Evolutionary conservation across 1,140 invertebrate species (phyloP), one percentile per base, ranked within the genome.

Genomic region (Sarcophaga bullata): DNA sequence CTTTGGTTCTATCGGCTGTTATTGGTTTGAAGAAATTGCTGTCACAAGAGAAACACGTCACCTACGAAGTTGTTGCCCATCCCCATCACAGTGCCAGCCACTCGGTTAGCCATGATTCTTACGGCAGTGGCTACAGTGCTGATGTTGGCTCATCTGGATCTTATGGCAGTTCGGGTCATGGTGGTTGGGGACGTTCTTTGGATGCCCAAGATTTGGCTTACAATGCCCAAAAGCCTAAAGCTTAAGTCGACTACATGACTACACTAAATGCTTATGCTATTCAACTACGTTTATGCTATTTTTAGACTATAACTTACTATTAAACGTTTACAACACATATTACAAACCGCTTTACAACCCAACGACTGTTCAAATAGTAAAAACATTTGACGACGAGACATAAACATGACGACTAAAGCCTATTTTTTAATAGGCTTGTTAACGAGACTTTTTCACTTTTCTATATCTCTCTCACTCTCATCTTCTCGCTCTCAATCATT

Each of bases 21-120:
- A 96, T 96, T 85, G 95, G 95, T 2, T 90, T 96, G 89, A 96
- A 96, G 92, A 96, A 96, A 87, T 90, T 96, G 9, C 89, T 96
- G 72, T 91, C 92, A 81, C 92, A 93, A 88, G 94, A 94, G 89
- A 96, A 96, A 88, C 95, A 95, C 86, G 95, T 96, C 81, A 96
- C 95, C 1, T 96, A 96, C 88, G 95, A 96, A 85, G 95, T 96
- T 7, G 94, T 96, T 0, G 93, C 94, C 3, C 95, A 96, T 87
- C 94, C 95, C n/a, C 95, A 96, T 86, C 95, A 95, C 88, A 92
- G 92, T 80, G 91, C 92, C 86, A 93, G 92, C 85, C 92, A 93
- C 86, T 90, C 91, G 15, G 86, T 90, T 17, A 93, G 92, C 86
- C 94, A 95, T 85, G 93, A 93, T 17, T 92, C 92, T 52, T 93